A percentile compares a stretch with the other conserved stretches of the same genome.
Conservation (phyloP, 2,888 invertebrate species). For the Papilio elwesi region DNA sequence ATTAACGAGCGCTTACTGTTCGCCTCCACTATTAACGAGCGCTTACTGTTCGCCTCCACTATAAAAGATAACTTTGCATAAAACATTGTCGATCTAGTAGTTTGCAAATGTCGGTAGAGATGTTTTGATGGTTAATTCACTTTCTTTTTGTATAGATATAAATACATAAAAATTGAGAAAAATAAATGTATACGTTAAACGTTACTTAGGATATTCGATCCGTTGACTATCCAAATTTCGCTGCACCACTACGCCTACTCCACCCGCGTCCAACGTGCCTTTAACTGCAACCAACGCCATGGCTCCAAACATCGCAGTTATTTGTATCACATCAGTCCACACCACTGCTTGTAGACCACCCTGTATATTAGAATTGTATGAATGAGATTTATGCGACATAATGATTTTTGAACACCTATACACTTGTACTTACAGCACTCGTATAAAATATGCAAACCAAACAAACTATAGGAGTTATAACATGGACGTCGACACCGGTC, state of each 20-base stretch:
- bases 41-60: no score
- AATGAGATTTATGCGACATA: no score
- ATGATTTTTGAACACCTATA: neutral
- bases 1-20: no score
- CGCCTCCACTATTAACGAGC: no score
- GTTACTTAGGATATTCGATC: constrained; percentile 84
- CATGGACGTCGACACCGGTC: constrained; percentile 92
- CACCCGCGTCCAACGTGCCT: constrained; percentile 89
- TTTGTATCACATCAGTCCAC: constrained; percentile 93
- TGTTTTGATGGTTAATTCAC: no score
- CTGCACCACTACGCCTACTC: constrained; percentile 85
- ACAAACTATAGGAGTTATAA: constrained; percentile 92
- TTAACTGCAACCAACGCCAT: constrained; percentile 89
- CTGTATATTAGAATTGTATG: constrained; percentile 62
- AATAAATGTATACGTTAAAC: neutral
- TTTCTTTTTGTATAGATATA: no score
- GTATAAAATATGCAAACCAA: constrained; percentile 94
- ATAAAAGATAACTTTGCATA: no score
- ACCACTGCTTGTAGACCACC: constrained; percentile 92
- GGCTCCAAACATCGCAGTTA: constrained; percentile 89
- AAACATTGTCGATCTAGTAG: no score
- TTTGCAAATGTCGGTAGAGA: no score
- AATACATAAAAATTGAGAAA: no score
- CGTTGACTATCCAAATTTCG: constrained; percentile 88
- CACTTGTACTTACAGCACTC: constrained; percentile 86